These are phyloP conservation scores for Parauchenoglanis ngamensis DNA, from an alignment of 2,797 vertebrate species.

Conservation along the genomic window DNA sequence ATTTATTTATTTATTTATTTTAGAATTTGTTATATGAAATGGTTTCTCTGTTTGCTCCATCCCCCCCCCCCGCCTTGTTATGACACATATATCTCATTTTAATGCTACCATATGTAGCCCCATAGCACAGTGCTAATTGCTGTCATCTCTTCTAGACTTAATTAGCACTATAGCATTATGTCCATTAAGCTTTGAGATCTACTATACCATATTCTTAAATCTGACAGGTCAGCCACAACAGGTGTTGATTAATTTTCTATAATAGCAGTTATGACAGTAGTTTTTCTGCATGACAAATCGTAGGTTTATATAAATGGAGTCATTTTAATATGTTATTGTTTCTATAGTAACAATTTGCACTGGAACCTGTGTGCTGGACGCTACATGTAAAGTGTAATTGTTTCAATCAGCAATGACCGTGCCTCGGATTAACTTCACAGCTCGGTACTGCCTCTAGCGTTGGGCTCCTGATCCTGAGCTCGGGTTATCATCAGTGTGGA, in stretches of 20 bases:
- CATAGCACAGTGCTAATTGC: conserved; percentile 31
- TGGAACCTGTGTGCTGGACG: not conserved
- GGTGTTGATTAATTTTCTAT: conserved; percentile 1
- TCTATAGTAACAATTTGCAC: not conserved
- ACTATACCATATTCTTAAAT: not conserved
- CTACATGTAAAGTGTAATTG: not conserved
- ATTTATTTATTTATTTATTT: not conserved
- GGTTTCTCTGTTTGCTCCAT: conserved; percentile 10
- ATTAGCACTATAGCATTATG: conserved; percentile 11
- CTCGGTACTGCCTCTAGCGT: not conserved
- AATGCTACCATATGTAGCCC: conserved; percentile 21
- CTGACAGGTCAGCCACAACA: conserved; percentile 1
- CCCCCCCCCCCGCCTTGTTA: not conserved
- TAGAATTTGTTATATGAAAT: not conserved
- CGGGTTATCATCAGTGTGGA: not conserved
- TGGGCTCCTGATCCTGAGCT: not conserved
- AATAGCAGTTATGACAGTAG: conserved; percentile 9
- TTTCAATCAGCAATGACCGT: not conserved
- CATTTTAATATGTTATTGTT: conserved; percentile 1
- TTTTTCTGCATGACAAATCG: not conserved
- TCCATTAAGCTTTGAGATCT: not conserved
- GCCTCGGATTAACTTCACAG: not conserved
- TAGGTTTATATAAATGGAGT: not conserved
- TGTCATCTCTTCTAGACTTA: conserved; percentile 9
- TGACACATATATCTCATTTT: conserved; percentile 28